Evolutionary conservation across 1,140 invertebrate species (phyloP), one percentile per base, ranked within the genome.

Genomic region (Drosophila melanica): DNA sequence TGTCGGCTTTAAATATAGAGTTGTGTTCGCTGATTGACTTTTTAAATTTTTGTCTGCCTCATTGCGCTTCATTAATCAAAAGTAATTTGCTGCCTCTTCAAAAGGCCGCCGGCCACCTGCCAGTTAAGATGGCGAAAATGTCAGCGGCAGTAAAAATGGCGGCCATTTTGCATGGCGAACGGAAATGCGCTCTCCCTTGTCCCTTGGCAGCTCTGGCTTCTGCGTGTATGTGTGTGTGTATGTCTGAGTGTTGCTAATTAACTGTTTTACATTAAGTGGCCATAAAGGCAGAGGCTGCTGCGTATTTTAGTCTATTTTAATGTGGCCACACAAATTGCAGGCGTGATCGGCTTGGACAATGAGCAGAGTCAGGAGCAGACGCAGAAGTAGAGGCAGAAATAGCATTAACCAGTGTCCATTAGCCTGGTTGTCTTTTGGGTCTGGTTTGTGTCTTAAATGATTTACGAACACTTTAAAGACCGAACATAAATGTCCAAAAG

Each of bases 231-330:
- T 67, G 44, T 59, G 41, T 66, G 57, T 68, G 70, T 63, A 30
- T 63, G 50, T 42, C 53, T 68, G 75, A 64, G 67, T 75, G 59
- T 50, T 51, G 69, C 85, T 89, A 89, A 89, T 89, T 89, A 89
- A 89, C 84, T 89, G 84, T 84, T 84, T 87, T 89, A 89, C 84
- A 89, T 89, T 89, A 89, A 89, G 77, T 78, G 84, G 77, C 77
- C 80, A 89, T 89, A 89, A 89, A 79, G 68, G 65, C 69, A 66
- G 76, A 70, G 62, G 60, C 57, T 55, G 67, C 63, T 55, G 67
- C 37, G 60, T 67, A 89, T 79, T 86, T 86, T 86, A 82, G 82
- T 79, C 82, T 82, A 89, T 86, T 86, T 87, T 89, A 87, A 87
- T 84, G 84, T 63, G 65, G 67, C 67, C 59, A 16, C 70, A 73